These are phyloP conservation scores for Falcunculus frontatus DNA, from an alignment of 2,113 vertebrate species.

Conservation along the genomic window DNA sequence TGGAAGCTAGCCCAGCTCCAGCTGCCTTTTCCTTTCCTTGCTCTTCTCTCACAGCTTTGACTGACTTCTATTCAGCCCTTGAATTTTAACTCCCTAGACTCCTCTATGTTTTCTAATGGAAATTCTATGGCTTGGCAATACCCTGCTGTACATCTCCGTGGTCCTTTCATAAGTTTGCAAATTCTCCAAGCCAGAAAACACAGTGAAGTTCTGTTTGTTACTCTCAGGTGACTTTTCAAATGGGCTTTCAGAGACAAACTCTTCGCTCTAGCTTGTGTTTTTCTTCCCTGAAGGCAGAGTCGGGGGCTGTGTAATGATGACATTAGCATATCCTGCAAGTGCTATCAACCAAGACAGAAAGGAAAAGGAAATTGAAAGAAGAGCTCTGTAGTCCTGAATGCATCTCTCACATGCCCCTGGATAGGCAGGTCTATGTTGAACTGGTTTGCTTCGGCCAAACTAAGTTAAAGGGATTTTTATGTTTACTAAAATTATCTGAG, in stretches of 20 bases:
- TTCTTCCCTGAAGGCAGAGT: neutral
- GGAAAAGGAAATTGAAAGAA: neutral
- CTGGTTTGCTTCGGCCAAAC: neutral
- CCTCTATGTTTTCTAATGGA: neutral
- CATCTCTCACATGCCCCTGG: neutral
- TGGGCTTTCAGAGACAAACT: neutral
- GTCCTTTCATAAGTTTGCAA: neutral
- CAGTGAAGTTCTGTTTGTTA: neutral
- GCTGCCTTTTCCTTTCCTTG: neutral
- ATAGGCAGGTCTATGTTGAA: neutral
- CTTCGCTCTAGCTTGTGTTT: neutral
- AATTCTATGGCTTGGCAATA: neutral
- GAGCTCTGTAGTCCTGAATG: neutral
- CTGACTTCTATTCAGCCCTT: neutral
- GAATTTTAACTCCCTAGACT: conserved; percentile 4
- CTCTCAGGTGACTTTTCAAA: conserved; percentile 29
- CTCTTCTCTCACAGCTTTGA: neutral
- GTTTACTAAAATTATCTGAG: neutral
- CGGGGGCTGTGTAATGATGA: neutral
- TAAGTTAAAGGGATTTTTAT: neutral
- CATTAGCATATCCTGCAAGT: neutral
- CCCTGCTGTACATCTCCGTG: neutral
- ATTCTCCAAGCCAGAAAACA: neutral
- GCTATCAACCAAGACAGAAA: neutral
- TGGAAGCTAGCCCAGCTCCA: neutral